Conservation (phyloP, 2,113 vertebrate genomes). For the Cygnus buccinator region DNA sequence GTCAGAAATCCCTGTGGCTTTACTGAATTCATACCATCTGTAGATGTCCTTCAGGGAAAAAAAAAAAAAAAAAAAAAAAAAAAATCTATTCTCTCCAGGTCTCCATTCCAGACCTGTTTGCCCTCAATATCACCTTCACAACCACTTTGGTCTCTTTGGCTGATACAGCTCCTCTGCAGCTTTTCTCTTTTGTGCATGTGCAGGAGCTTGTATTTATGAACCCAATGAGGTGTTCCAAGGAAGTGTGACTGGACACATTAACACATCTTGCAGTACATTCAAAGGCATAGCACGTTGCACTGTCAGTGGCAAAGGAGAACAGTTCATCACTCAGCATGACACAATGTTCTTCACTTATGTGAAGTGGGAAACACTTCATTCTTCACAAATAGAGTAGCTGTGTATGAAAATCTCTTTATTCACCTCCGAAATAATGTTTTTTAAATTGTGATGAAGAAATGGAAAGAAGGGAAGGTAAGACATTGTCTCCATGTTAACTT, state of each 20-base stretch:
- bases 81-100: neutral
- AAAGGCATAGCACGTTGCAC: neutral
- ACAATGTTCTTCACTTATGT: neutral
- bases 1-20: neutral
- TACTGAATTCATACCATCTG: neutral
- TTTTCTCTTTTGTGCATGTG: neutral
- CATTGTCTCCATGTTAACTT: neutral
- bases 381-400: neutral
- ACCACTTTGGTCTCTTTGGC: neutral
- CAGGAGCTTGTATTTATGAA: slow-evolving; percentile 23
- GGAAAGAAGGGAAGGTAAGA: neutral
- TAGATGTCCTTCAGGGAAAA: neutral
- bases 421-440: neutral
- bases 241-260: slow-evolving; percentile 43
- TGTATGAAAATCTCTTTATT: neutral
- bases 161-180: neutral
- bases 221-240: slow-evolving; percentile 31
- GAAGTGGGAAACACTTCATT: neutral
- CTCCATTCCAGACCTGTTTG: neutral
- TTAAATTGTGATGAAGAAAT: neutral
- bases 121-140: neutral
- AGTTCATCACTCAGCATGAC: slow-evolving; percentile 29
- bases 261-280: neutral
- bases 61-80: neutral
- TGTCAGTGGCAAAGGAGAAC: neutral